phyloP scores from a whole-genome alignment of 2,113 vertebrate species.

The Acinonyx jubatus region DNA sequence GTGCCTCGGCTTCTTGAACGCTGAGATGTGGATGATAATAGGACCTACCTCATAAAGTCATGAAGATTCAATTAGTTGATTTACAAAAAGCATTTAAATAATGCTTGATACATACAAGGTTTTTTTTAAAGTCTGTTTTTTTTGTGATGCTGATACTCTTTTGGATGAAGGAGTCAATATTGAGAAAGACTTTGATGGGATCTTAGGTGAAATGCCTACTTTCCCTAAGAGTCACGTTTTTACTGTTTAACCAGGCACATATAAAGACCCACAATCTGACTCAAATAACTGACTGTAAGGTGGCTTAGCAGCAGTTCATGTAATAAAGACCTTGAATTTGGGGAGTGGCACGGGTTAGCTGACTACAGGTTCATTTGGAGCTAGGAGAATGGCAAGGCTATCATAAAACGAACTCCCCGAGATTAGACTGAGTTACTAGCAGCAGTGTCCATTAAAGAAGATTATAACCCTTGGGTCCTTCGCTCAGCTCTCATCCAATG shows the following conservation, averaged over 20 bases:
- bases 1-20: neutral
- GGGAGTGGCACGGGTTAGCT: neutral
- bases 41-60: neutral
- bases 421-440: neutral
- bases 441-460: neutral
- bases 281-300: neutral
- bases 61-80: neutral
- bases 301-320: neutral
- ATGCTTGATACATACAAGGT: neutral
- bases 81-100: neutral
- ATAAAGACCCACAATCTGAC: neutral
- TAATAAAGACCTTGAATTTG: neutral
- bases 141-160: neutral
- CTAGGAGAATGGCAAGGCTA: neutral
- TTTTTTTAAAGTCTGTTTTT: neutral
- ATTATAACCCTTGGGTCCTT: neutral
- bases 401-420: neutral
- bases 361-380: neutral
- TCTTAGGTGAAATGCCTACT: neutral
- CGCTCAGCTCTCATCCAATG: neutral
- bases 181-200: neutral
- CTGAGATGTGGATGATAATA: neutral
- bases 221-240: neutral
- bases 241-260: neutral
- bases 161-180: neutral